Conservation (phyloP, 2,797 vertebrate genomes). For the Rhynchotus rufescens region DNA sequence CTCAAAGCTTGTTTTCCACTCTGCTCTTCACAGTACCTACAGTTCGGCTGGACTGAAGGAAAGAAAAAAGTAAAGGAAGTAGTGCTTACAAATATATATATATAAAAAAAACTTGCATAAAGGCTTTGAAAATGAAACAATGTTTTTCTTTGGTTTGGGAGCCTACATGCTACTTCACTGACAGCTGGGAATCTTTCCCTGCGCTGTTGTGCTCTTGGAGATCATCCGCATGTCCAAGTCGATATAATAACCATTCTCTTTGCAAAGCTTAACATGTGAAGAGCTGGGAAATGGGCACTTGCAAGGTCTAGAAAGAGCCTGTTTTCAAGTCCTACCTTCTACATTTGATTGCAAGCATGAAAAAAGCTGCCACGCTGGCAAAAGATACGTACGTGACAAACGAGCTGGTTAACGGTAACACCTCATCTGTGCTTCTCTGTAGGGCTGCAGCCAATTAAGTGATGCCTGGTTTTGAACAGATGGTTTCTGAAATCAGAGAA, state of each 20-base stretch:
- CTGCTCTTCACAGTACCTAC: background rate
- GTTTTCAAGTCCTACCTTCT: background rate
- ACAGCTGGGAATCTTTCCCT: background rate
- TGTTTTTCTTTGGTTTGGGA: background rate
- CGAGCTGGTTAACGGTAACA: background rate
- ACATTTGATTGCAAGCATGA: background rate
- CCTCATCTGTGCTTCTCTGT: background rate
- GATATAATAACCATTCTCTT: background rate
- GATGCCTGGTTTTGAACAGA: slow-evolving; percentile 20
- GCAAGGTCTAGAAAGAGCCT: background rate
- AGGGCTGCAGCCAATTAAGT: background rate
- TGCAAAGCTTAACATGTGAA: background rate
- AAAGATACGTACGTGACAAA: rapidly evolving
- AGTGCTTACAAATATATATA: too few species aligned
- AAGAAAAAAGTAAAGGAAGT: too few species aligned
- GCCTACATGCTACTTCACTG: background rate
- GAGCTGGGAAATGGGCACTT: background rate
- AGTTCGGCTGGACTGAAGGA: background rate
- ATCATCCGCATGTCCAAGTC: background rate
- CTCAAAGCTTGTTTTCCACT: background rate
- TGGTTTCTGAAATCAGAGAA: slow-evolving; percentile 31
- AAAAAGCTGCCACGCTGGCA: background rate
- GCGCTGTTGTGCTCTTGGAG: background rate
- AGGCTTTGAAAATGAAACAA: background rate
- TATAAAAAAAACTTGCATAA: too few species aligned